phyloP scores from a whole-genome alignment of 2,888 invertebrate genomes.

The Lissonota sp. region DNA sequence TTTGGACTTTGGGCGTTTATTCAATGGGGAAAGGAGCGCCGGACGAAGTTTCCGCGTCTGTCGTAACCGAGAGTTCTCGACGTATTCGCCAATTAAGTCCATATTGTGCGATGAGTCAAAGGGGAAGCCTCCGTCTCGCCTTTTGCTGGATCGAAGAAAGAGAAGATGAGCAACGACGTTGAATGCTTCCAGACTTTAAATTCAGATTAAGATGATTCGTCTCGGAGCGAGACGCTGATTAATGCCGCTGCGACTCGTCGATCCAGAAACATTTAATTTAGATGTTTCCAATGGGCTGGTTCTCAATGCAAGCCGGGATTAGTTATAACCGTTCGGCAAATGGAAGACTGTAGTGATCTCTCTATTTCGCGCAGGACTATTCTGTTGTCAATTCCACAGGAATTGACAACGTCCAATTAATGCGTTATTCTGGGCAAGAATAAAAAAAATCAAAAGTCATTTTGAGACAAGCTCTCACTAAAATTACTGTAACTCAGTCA shows the following conservation, averaged over 20 bases:
- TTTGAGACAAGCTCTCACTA: no score
- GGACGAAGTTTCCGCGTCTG: no score
- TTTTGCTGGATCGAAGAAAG: slow-evolving; percentile 11
- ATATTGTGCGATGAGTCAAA: slow-evolving; percentile 56
- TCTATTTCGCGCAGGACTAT: slow-evolving; percentile 41
- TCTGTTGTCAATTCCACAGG: not conserved
- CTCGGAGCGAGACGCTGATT: slow-evolving; percentile 71
- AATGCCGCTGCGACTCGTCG: slow-evolving; percentile 74
- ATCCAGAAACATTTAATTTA: slow-evolving; percentile 81
- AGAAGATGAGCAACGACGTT: slow-evolving; percentile 60
- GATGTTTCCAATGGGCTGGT: slow-evolving; percentile 69
- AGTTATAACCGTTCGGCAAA: slow-evolving; percentile 46
- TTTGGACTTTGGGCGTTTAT: no score
- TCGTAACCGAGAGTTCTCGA: slow-evolving; percentile 28
- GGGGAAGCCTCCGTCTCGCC: slow-evolving; percentile 15
- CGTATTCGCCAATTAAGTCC: slow-evolving; percentile 78
- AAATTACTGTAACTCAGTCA: no score
- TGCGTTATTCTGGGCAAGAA: no score
- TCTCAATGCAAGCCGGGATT: slow-evolving; percentile 8
- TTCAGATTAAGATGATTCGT: slow-evolving; percentile 77
- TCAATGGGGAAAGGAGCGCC: no score
- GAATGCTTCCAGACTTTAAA: slow-evolving; percentile 74
- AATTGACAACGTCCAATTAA: no score
- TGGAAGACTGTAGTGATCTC: slow-evolving; percentile 34
- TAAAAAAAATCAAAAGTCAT: no score